Base-by-base conservation (phyloP, 2,797 vertebrate species). In the Microchirus variegatus region DNA sequence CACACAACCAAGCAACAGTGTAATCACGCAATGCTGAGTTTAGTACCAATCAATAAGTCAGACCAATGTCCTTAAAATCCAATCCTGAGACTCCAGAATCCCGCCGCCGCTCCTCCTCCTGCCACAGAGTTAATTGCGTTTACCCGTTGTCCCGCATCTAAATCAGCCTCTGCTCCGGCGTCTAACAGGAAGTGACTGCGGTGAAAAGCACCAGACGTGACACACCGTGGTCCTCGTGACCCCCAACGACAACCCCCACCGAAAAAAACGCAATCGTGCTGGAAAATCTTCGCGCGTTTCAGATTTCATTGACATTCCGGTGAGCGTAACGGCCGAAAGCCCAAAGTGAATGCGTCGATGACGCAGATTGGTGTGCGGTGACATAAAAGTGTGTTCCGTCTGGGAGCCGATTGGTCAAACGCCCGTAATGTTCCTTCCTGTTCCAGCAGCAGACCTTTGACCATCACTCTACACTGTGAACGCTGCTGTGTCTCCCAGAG, bases 321-420 rank as follows among this genome's bases (percentile, higher is more conserved):
- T 77, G 62, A 75, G 81, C 73, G 67, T 78, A 76, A 83, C 57
- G 83, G 73, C 78, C 46, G 69, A 71, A 71, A 70, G 83, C 81
- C 73, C 63, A 78, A 83, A 83, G 83, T 75, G 69, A 84, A 82
- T n/a, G n/a, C n/a, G 75, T 89, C 88, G 84, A 87, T 91, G 80
- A 76, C 87, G 82, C 68, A 83, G 87, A 89, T 90, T 84, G 88
- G 81, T 74, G 81, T 74, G 81, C 65, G 55, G 80, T 82, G 89
- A 89, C 88, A 87, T 86, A 78, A 88, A 88, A 91, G 86, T 88
- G 86, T 85, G 74, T 88, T 89, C 83, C 91, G 89, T 89, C 82
- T 84, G 86, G 88, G 81, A 86, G 82, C 82, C 86, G 84, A 86
- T 81, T 88, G 84, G 84, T 89, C 83, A 86, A 74, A 81, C 63